Conservation (phyloP, 2,888 invertebrate genomes). For the Scaptomyza cyrtandrae region DNA sequence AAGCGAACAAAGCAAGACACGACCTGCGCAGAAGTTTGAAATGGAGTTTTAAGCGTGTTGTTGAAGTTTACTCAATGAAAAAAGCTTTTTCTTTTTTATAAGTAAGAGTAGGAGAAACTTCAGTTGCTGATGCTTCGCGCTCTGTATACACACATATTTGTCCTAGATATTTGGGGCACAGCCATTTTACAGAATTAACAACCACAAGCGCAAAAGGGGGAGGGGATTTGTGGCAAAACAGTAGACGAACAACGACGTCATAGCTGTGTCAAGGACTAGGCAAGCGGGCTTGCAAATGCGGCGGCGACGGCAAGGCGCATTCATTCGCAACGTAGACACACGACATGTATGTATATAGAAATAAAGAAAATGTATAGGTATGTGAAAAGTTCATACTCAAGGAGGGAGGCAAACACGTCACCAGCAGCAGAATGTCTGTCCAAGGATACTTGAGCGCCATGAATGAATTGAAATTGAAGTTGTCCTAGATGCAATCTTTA, state of each 20-base stretch:
- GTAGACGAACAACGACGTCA: slow-evolving; percentile 63
- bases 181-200: slow-evolving; percentile 73
- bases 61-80: slow-evolving; percentile 74
- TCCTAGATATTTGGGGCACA: slow-evolving; percentile 60
- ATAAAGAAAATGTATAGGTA: slow-evolving; percentile 10
- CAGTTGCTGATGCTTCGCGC: slow-evolving; percentile 11
- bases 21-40: slow-evolving; percentile 74
- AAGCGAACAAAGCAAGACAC: slow-evolving; percentile 49
- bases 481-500: slow-evolving; percentile 13
- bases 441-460: slow-evolving; percentile 60
- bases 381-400: slow-evolving; percentile 36
- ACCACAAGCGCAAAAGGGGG: background rate
- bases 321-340: slow-evolving; percentile 13
- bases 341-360: slow-evolving; percentile 9
- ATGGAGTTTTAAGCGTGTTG: slow-evolving; percentile 56
- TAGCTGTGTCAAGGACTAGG: slow-evolving; percentile 68
- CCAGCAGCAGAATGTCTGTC: slow-evolving; percentile 35
- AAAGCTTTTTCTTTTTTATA: slow-evolving; percentile 55
- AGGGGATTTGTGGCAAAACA: slow-evolving; percentile 2
- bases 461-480: slow-evolving; percentile 44
- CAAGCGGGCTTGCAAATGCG: slow-evolving; percentile 36
- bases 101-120: slow-evolving; percentile 34
- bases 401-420: slow-evolving; percentile 68
- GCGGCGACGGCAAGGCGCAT: slow-evolving; percentile 27
- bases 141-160: slow-evolving; percentile 57